Percentiles rank a stretch among this genome's conserved stretches.
Evolutionary conservation across 2,113 vertebrate genomes (phyloP).

Genomic region (Pterocles orientalis): DNA sequence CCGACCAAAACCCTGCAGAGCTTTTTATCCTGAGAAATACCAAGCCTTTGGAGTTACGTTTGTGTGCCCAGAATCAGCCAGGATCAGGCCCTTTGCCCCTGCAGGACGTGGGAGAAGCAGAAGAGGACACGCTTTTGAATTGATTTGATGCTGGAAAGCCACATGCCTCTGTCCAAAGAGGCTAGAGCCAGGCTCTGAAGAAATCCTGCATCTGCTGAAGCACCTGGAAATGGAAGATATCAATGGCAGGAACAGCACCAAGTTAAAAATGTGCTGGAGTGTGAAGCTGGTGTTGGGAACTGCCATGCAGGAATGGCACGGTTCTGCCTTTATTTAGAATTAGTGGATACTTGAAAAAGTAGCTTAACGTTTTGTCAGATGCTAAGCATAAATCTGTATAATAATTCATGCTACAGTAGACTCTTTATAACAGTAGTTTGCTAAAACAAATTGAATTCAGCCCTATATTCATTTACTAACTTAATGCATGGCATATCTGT

Average conservation of each 20-base stretch:
- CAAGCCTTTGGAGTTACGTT: background rate
- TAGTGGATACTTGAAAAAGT: slow-evolving; percentile 40
- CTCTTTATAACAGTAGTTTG: slow-evolving; percentile 52
- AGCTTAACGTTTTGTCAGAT: slow-evolving; percentile 34
- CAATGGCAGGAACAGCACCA: background rate
- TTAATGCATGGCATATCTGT: slow-evolving; percentile 53
- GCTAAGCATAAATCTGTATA: slow-evolving; percentile 56
- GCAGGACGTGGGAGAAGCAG: background rate
- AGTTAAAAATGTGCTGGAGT: background rate
- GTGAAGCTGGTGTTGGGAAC: background rate
- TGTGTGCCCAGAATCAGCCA: background rate
- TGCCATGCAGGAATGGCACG: background rate
- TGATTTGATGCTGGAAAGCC: background rate
- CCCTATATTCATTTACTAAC: slow-evolving; percentile 67
- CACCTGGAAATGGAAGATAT: background rate
- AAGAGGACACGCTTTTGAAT: background rate
- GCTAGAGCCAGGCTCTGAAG: background rate
- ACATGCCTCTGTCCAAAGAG: background rate
- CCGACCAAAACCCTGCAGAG: background rate
- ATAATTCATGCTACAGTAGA: slow-evolving; percentile 50
- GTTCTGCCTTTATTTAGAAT: background rate
- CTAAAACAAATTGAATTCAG: slow-evolving; percentile 69
- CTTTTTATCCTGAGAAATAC: background rate
- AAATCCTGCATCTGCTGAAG: background rate
- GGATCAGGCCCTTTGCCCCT: background rate